These are phyloP conservation scores for Leptonema lineaticorne DNA, from an alignment of 1,140 invertebrate genomes.

Conservation along the genomic window DNA sequence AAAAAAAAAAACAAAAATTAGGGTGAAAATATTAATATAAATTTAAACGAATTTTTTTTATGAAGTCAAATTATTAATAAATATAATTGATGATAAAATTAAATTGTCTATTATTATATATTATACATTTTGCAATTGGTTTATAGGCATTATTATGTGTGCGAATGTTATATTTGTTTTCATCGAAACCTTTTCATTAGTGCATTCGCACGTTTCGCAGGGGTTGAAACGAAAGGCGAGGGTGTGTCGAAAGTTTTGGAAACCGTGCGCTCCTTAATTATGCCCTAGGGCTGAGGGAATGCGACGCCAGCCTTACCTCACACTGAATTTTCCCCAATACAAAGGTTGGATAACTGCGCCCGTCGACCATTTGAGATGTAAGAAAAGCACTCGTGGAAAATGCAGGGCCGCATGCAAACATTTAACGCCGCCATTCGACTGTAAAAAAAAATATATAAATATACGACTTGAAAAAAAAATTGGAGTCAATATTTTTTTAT, in stretches of 20 bases:
- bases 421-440: neutral
- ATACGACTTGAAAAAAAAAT: no score
- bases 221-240: neutral
- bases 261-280: constrained; percentile 30
- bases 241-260: constrained; percentile 6
- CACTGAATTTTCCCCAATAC: no score
- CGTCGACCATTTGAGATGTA: constrained; percentile 28
- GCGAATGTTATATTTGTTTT: neutral
- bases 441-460: no score
- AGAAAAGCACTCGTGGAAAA: neutral
- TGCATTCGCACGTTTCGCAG: constrained; percentile 1
- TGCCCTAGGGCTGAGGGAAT: constrained; percentile 28
- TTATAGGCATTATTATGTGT: no score
- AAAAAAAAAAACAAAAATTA: no score
- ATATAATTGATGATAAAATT: no score
- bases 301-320: constrained; percentile 15
- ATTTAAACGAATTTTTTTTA: no score
- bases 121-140: no score
- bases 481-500: no score
- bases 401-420: neutral
- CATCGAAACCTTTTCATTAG: constrained; percentile 13
- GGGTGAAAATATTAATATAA: no score
- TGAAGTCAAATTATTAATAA: no score
- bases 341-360: constrained; percentile 34
- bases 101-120: no score